These are phyloP conservation scores for Ostrea edulis DNA, from an alignment of 1,140 invertebrate genomes.

Conservation along the genomic window DNA sequence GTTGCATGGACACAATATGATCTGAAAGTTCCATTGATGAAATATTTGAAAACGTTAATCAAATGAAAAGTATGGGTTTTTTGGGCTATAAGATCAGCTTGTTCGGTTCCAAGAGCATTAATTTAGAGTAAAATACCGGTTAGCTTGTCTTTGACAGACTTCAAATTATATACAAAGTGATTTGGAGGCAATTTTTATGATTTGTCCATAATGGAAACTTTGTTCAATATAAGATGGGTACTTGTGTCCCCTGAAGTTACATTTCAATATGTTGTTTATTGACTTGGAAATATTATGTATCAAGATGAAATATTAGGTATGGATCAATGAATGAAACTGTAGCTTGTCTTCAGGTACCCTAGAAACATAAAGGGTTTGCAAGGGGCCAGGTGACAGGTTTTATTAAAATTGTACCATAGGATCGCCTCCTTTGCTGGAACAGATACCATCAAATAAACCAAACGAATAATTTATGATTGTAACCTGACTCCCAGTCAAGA, in stretches of 20 bases:
- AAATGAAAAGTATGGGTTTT: conserved; percentile 30
- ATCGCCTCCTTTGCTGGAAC: conserved; percentile 3
- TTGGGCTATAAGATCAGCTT: conserved; percentile 11
- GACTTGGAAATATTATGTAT: conserved; percentile 37
- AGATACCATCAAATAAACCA: conserved; percentile 37
- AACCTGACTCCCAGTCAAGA: conserved; percentile 9
- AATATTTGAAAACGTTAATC: conserved; percentile 38
- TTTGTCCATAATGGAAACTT: conserved; percentile 17
- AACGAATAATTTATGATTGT: conserved; percentile 28
- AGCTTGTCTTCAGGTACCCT: conserved; percentile 8
- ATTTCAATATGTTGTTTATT: conserved; percentile 40
- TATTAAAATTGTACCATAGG: conserved; percentile 28
- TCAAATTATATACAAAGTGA: conserved; percentile 39
- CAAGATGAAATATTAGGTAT: conserved; percentile 27
- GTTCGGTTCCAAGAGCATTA: conserved; percentile 7
- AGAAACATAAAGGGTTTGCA: not conserved
- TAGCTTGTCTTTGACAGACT: conserved; percentile 36
- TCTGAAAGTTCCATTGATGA: conserved; percentile 33
- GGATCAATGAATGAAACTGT: conserved; percentile 21
- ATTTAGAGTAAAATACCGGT: conserved; percentile 30
- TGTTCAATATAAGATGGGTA: conserved; percentile 7
- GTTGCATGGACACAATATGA: conserved; percentile 1
- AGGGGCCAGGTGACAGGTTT: conserved; percentile 27
- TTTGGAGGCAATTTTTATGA: conserved; percentile 29
- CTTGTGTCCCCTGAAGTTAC: conserved; percentile 18